Conservation (phyloP, 1,140 invertebrate genomes). For the Acromyrmex echinatior region DNA sequence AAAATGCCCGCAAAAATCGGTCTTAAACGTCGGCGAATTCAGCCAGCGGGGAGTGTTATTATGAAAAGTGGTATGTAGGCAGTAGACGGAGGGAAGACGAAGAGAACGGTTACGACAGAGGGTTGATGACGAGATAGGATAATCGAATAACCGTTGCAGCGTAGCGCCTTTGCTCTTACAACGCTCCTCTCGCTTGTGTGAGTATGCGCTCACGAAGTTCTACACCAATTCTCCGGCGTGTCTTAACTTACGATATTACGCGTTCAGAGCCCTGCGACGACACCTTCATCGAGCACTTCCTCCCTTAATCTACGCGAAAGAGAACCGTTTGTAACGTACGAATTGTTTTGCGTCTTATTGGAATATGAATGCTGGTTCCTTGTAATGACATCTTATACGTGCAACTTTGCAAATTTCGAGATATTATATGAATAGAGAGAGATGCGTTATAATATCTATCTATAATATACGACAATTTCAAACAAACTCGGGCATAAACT, state of each 20-base stretch:
- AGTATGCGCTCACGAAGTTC: conserved; percentile 23
- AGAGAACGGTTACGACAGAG: conserved; percentile 60
- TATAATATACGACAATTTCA: not conserved
- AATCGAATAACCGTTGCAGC: conserved; percentile 71
- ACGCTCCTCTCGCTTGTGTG: conserved; percentile 35
- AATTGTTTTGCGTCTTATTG: conserved; percentile 46
- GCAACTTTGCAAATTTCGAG: conserved; percentile 47
- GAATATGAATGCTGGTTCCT: conserved; percentile 39
- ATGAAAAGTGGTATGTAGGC: conserved; percentile 53
- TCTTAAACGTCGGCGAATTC: conserved; percentile 45
- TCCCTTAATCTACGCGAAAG: conserved; percentile 52
- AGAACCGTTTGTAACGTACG: conserved; percentile 34
- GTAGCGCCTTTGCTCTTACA: conserved; percentile 53
- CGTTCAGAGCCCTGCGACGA: conserved; percentile 51
- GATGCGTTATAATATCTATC: not conserved
- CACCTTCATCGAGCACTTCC: conserved; percentile 37
- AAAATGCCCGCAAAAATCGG: conserved; percentile 45
- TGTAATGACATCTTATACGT: conserved; percentile 28
- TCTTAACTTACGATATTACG: conserved; percentile 63
- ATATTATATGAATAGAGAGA: conserved; percentile 51
- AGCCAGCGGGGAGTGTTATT: conserved; percentile 39
- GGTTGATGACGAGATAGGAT: conserved; percentile 71
- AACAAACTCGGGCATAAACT: not conserved
- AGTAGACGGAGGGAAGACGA: not conserved
- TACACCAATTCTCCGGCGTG: conserved; percentile 57